A percentile compares a stretch with the other conserved stretches of the same genome.
phyloP scores from a whole-genome alignment of 2,113 vertebrate species.

The Leuciscus idus region DNA sequence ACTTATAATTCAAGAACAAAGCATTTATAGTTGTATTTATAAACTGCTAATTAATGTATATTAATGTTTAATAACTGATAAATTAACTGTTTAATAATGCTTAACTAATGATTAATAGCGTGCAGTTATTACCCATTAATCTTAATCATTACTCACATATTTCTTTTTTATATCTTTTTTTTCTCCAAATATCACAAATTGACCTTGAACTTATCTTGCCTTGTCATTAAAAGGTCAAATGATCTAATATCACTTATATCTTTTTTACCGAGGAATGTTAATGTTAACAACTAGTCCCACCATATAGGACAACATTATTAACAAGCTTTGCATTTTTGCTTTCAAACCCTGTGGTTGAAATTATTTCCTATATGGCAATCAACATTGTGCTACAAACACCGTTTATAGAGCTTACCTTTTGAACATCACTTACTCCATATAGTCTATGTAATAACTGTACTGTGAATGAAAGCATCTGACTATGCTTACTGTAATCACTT shows the following conservation, averaged over 20 bases:
- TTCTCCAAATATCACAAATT: neutral
- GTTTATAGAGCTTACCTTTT: neutral
- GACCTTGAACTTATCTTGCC: neutral
- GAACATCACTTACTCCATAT: neutral
- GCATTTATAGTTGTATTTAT: too few species aligned
- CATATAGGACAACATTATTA: neutral
- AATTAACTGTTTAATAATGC: too few species aligned
- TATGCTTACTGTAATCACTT: neutral
- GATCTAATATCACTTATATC: neutral
- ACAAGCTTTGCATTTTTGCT: neutral
- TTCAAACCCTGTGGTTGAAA: neutral
- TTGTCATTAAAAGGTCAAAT: neutral
- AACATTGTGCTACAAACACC: neutral
- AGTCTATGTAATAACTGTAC: neutral
- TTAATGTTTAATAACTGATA: too few species aligned
- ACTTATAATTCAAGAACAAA: too few species aligned
- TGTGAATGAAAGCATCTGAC: neutral
- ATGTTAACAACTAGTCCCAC: neutral
- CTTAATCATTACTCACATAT: neutral
- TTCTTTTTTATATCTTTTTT: neutral
- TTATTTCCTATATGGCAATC: neutral
- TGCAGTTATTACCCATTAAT: neutral
- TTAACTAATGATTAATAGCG: too few species aligned
- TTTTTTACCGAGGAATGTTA: neutral
- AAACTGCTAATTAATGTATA: too few species aligned